Base-by-base conservation (phyloP, 2,888 invertebrate genomes). In the Cremastinae sp. region DNA sequence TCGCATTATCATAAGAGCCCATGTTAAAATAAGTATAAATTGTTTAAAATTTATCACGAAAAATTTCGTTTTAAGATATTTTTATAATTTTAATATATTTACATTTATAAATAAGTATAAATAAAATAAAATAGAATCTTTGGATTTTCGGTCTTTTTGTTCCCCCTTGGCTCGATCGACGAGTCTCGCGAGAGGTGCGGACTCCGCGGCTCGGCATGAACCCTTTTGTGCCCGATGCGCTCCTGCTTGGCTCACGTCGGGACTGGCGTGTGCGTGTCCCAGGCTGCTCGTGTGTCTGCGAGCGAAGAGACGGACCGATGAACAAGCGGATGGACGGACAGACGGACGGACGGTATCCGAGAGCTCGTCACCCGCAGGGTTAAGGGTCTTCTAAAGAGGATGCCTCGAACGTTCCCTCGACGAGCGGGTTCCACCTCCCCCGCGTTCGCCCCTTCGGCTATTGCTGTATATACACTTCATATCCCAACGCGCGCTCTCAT, bases 311-410 rank as follows among this genome's bases (percentile, higher is more conserved):
- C 80, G 84, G 83, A 70, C 51, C 58, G 65, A 70, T 45, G 70
- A 51, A 65, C 78, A 68, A 69, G 66, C 66, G 75, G 68, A 74
- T 58, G 74, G 74, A 68, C 76, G 69, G 74, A 78, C 80, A 85
- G 84, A 83, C 82, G 85, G 84, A 84, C 83, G 85, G 84, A 85
- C 84, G 28, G 51, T 47, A 34, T 68, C 59, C 18, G 66, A 71
- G 51, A 68, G 64, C 68, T 64, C 88, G 87, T 88, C 88, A 87
- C 87, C 88, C 87, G 87, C 87, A 87, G 88, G 88, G 87, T 88
- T 87, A 87, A 88, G 87, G 87, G 88, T 87, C 88, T 87, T 84
- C 84, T 82, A 82, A 85, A 86, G 83, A 86, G 85, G 86, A 86
- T 84, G 82, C 80, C 81, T 82, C 80, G 16, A 64, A 51, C 53